phyloP scores from a whole-genome alignment of 2,888 invertebrate species.

The Leptinotarsa tumamoca region DNA sequence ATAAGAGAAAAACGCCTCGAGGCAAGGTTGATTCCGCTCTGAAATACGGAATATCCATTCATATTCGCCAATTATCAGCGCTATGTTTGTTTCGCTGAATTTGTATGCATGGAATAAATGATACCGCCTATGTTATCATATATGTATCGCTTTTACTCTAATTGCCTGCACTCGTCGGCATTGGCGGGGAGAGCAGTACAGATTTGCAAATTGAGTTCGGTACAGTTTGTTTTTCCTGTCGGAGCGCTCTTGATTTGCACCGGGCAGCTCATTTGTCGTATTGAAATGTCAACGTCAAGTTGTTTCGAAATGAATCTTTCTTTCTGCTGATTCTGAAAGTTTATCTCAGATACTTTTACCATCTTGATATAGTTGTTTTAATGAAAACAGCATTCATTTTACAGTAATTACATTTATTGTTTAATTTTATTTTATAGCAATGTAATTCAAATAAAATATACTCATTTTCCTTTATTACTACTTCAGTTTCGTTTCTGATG shows the following conservation, averaged over 20 bases:
- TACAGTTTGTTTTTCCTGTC: not conserved
- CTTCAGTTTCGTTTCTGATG: too few relatives aligned
- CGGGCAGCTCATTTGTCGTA: not conserved
- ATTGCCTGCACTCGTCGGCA: slow-evolving; percentile 58
- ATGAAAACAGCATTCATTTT: too few relatives aligned
- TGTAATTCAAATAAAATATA: too few relatives aligned
- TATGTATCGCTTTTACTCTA: slow-evolving; percentile 59
- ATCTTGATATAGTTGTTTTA: too few relatives aligned
- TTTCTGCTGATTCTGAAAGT: too few relatives aligned
- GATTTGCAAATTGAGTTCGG: slow-evolving; percentile 23
- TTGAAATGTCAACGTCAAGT: not conserved
- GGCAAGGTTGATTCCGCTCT: slow-evolving; percentile 53
- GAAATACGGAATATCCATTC: slow-evolving; percentile 55
- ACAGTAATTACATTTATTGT: too few relatives aligned
- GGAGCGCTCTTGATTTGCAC: not conserved
- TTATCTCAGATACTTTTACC: too few relatives aligned
- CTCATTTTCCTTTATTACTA: too few relatives aligned
- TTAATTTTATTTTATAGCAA: too few relatives aligned
- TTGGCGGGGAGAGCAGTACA: slow-evolving; percentile 28
- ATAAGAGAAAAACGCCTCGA: slow-evolving; percentile 56
- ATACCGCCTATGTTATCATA: slow-evolving; percentile 59
- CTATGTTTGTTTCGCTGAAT: slow-evolving; percentile 65
- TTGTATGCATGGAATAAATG: slow-evolving; percentile 67
- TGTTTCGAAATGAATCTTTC: too few relatives aligned
- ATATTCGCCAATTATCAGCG: slow-evolving; percentile 65